phyloP scores from a whole-genome alignment of 2,797 vertebrate genomes.

The Schizopygopsis malacanthus region DNA sequence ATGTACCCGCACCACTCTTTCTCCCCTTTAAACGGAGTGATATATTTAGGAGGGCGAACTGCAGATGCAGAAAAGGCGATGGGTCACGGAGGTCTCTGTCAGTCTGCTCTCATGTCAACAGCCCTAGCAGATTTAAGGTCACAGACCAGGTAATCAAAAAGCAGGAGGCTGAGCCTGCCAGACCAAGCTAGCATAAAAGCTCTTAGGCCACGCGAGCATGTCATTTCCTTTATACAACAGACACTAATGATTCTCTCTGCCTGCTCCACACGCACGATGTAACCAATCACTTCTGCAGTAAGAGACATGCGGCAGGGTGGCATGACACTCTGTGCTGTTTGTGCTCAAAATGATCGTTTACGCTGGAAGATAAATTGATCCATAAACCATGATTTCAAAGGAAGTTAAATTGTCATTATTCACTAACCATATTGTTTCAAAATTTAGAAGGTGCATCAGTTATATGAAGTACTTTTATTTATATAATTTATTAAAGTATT shows the following conservation, averaged over 20 bases:
- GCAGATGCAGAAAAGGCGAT: slow-evolving; percentile 26
- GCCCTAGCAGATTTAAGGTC: slow-evolving; percentile 15
- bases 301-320: not conserved
- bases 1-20: slow-evolving; percentile 20
- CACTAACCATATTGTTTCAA: not conserved
- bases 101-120: slow-evolving; percentile 34
- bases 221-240: slow-evolving; percentile 30
- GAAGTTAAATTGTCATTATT: not conserved
- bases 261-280: slow-evolving; percentile 3
- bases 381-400: not conserved
- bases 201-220: slow-evolving; percentile 29
- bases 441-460: not conserved
- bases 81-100: slow-evolving; percentile 22
- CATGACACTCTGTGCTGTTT: slow-evolving; percentile 21
- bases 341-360: slow-evolving; percentile 6
- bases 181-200: slow-evolving; percentile 28
- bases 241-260: slow-evolving; percentile 42
- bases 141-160: slow-evolving; percentile 41
- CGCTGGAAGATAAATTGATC: slow-evolving; percentile 5
- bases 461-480: not conserved
- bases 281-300: slow-evolving; percentile 28
- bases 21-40: slow-evolving; percentile 31
- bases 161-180: not conserved
- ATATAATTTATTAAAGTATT: not conserved
- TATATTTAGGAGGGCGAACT: slow-evolving; percentile 33